phyloP scores from a whole-genome alignment of 2,797 vertebrate species.

The Hydrophis major region DNA sequence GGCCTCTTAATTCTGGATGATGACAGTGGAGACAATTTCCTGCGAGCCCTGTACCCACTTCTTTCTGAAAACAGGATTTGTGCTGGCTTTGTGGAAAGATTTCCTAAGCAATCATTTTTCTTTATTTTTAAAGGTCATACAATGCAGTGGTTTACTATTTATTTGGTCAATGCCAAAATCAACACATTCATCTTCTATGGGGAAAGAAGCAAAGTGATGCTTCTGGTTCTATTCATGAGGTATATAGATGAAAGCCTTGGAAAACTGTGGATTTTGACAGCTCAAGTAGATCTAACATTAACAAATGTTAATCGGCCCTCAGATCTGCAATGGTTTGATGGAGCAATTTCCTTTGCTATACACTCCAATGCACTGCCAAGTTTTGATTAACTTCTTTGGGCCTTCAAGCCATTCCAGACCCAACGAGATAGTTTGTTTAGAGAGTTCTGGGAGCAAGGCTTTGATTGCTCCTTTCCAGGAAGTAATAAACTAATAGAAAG shows the following conservation, averaged over 20 bases:
- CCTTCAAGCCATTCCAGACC: background rate
- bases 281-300: background rate
- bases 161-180: background rate
- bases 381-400: background rate
- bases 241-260: background rate
- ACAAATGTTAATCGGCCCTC: background rate
- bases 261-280: constrained; percentile 15
- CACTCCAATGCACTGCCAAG: background rate
- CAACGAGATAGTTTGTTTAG: background rate
- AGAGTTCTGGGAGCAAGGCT: constrained; percentile 4
- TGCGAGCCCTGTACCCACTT: background rate
- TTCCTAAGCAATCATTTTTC: background rate
- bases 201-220: background rate
- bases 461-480: background rate
- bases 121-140: no score
- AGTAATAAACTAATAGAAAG: accelerated
- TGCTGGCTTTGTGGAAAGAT: background rate
- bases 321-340: background rate
- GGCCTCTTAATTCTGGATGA: background rate
- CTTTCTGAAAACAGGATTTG: constrained; percentile 1
- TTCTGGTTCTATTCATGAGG: background rate
- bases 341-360: background rate
- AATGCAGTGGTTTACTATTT: accelerated
- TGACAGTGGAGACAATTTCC: background rate
- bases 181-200: background rate